phyloP scores from a whole-genome alignment of 2,797 vertebrate genomes.

The Protosalanx chinensis region DNA sequence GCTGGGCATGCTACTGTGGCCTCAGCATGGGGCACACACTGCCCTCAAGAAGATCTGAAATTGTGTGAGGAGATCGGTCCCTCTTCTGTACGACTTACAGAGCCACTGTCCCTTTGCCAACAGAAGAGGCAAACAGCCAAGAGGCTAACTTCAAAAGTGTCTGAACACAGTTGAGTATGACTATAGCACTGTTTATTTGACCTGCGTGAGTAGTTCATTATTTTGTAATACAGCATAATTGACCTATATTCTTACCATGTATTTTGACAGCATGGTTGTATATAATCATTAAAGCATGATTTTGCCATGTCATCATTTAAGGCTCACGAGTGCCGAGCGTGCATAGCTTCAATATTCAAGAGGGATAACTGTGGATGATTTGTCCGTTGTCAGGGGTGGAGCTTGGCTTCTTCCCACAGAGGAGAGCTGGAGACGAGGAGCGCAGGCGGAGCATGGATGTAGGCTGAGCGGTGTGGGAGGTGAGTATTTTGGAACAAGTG shows the following conservation, averaged over 20 bases:
- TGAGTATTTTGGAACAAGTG: conserved; percentile 17
- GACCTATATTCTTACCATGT: too few species aligned
- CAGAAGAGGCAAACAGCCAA: conserved; percentile 25
- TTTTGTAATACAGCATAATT: too few species aligned
- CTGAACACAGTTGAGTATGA: conserved; percentile 12
- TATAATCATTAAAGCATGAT: too few species aligned
- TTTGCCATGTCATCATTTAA: not conserved
- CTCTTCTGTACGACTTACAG: conserved; percentile 35
- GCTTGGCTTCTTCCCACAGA: conserved; percentile 29
- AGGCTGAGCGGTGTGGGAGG: not conserved
- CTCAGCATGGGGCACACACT: conserved; percentile 43
- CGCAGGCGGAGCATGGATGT: not conserved
- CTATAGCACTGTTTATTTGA: not conserved
- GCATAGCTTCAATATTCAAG: conserved; percentile 58
- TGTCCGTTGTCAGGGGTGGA: conserved; percentile 49
- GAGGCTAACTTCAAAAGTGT: not conserved
- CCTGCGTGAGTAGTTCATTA: too few species aligned
- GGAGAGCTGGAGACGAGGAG: conserved; percentile 46
- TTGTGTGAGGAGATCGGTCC: conserved; percentile 50
- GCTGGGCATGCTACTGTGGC: conserved; percentile 59
- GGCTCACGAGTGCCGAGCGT: not conserved
- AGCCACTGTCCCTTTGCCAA: conserved; percentile 49
- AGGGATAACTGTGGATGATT: conserved; percentile 19
- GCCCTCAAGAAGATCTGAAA: conserved; percentile 56
- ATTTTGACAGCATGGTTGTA: too few species aligned